Percentiles rank a stretch among this genome's conserved stretches.
These are phyloP conservation scores for Bubo blakistoni DNA, from an alignment of 2,113 vertebrate species.

Conservation along the genomic window DNA sequence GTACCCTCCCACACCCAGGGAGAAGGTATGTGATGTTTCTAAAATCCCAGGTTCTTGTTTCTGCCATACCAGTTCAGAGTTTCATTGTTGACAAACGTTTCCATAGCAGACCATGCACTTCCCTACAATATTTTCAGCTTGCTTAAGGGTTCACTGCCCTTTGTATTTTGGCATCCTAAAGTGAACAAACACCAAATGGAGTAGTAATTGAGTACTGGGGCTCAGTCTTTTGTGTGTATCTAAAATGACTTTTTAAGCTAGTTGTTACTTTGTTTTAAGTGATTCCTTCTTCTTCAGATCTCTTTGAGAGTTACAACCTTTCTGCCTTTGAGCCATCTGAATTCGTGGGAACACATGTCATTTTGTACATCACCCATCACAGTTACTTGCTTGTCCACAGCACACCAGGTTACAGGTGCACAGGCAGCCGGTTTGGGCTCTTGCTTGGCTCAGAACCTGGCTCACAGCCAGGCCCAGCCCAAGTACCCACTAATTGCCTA, in stretches of 20 bases:
- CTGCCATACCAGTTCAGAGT: neutral
- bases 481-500: neutral
- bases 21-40: neutral
- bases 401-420: rapidly evolving
- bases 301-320: neutral
- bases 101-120: neutral
- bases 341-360: rapidly evolving
- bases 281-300: neutral
- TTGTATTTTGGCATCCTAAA: neutral
- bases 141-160: neutral
- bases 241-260: neutral
- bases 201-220: neutral
- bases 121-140: neutral
- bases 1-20: neutral
- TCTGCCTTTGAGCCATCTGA: neutral
- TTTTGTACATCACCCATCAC: rapidly evolving
- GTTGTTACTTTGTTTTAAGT: neutral
- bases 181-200: neutral
- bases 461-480: neutral
- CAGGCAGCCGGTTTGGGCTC: rapidly evolving
- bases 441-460: neutral
- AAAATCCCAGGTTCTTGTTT: rapidly evolving
- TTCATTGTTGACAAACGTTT: neutral
- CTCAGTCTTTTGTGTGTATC: neutral
- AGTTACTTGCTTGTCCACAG: rapidly evolving